Evolutionary conservation across 2,797 vertebrate species (phyloP), one percentile per base, ranked within the genome.

Genomic region (Lepidocolaptes lacrymiger): DNA sequence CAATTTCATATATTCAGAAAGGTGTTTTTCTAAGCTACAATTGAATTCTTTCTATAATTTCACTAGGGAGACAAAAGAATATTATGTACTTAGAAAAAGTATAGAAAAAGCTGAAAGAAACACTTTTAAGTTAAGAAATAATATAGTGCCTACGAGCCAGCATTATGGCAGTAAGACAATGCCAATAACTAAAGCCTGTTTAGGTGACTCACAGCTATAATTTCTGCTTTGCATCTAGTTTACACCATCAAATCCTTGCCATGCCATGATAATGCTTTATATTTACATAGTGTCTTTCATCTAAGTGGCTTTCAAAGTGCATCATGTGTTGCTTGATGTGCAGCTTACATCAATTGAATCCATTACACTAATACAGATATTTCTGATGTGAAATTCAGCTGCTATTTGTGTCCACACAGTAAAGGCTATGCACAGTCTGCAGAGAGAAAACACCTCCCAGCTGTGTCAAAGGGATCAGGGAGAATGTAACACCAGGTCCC

Each of bases 151-250:
- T 74, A 37, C 0, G 0, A 93, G 56, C 51, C 68, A 48, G 75
- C 49, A 34, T 77, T 85, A 66, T 67, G 41, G 48, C 75, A 94
- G 82, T 78, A 89, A 95, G 91, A 91, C 87, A 94, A 83, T 88
- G 91, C 20, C 62, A 92, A 80, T 87, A 87, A 77, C 61, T 63
- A 39, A 93, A 80, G 55, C 44, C 27, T 51, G 34, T 76, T 96
- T 55, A 84, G 75, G 82, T 95, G 94, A 95, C 91, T 96, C 85
- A 85, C 39, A 69, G 64, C 83, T 73, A 91, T 95, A 83, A 88
- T 95, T 93, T 93, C 75, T 93, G 66, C 22, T 93, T 93, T 94
- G 56, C 72, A 88, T 91, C 64, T 93, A 49, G 46, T 93, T 94
- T 92, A 75, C 54, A 66, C 28, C 4, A 4, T 85, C 76, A 90